Evolutionary conservation across 2,888 invertebrate genomes (phyloP).

Genomic region (Drosophila borealis): DNA sequence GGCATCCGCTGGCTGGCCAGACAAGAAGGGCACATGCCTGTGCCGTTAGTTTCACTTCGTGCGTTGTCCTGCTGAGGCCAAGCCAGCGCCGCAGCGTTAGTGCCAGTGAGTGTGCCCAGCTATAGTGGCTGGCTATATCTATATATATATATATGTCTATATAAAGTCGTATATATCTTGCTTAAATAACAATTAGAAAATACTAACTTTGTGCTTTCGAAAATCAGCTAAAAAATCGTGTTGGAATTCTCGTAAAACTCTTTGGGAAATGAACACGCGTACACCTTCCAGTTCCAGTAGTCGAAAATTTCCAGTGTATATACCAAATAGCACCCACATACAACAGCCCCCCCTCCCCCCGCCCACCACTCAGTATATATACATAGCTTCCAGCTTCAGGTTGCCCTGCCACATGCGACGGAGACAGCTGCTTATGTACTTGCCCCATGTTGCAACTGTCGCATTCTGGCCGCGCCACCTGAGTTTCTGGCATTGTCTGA

Average conservation of each 20-base stretch:
- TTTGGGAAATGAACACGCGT: constrained; percentile 15
- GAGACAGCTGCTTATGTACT: constrained; percentile 69
- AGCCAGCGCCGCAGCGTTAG: constrained; percentile 71
- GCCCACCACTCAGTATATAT: not conserved
- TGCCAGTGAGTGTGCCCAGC: constrained; percentile 58
- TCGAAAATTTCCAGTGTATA: constrained; percentile 74
- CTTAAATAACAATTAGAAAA: constrained; percentile 20
- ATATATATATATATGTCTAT: constrained; percentile 16
- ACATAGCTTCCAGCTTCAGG: constrained; percentile 29
- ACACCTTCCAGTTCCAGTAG: constrained; percentile 42
- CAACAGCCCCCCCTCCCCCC: not conserved
- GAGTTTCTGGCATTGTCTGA: constrained; percentile 50
- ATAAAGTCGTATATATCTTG: constrained; percentile 3
- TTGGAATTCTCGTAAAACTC: not conserved
- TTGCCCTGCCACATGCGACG: constrained; percentile 19
- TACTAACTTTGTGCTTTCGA: constrained; percentile 16
- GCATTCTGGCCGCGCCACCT: constrained; percentile 50
- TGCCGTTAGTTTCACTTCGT: constrained; percentile 83
- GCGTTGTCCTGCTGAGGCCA: constrained; percentile 83
- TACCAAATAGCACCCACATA: constrained; percentile 36
- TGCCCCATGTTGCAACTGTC: constrained; percentile 34
- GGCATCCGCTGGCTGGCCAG: constrained; percentile 69
- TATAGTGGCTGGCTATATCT: constrained; percentile 31
- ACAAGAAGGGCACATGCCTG: constrained; percentile 78
- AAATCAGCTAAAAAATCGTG: not conserved